phyloP scores from a whole-genome alignment of 2,797 vertebrate genomes.

The Margarornis squamiger region DNA sequence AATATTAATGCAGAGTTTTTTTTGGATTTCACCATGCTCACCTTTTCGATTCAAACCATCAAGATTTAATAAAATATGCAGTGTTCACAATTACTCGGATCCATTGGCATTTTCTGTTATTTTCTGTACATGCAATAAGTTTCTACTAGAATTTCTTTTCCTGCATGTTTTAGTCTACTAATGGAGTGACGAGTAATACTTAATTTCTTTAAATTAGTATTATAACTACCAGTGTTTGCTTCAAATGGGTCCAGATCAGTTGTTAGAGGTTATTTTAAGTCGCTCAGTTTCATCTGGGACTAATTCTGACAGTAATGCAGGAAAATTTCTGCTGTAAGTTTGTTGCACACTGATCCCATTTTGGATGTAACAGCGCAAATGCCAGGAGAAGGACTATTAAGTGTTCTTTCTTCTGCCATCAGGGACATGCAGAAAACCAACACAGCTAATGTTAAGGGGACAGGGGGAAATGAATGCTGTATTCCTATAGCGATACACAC shows the following conservation, averaged over 20 bases:
- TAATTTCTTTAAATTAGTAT: constrained; percentile 13
- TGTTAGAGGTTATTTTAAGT: constrained; percentile 30
- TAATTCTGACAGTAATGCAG: background rate
- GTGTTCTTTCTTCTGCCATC: background rate
- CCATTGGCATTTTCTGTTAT: background rate
- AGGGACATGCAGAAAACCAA: background rate
- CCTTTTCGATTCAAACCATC: background rate
- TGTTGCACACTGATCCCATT: background rate
- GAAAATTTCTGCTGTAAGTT: constrained; percentile 9
- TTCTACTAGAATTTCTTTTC: background rate
- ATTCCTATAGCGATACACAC: background rate
- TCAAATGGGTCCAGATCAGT: background rate
- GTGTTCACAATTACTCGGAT: background rate
- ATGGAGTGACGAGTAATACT: background rate
- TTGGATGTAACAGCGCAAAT: background rate
- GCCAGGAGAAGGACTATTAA: background rate
- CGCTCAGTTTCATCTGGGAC: background rate
- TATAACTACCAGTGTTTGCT: background rate
- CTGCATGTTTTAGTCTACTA: background rate
- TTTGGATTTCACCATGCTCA: background rate
- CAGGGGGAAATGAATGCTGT: background rate
- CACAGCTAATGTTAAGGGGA: background rate
- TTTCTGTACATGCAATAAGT: background rate
- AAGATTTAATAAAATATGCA: background rate
- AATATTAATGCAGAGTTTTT: background rate